phyloP scores from a whole-genome alignment of 2,113 vertebrate genomes.

The Passer domesticus region DNA sequence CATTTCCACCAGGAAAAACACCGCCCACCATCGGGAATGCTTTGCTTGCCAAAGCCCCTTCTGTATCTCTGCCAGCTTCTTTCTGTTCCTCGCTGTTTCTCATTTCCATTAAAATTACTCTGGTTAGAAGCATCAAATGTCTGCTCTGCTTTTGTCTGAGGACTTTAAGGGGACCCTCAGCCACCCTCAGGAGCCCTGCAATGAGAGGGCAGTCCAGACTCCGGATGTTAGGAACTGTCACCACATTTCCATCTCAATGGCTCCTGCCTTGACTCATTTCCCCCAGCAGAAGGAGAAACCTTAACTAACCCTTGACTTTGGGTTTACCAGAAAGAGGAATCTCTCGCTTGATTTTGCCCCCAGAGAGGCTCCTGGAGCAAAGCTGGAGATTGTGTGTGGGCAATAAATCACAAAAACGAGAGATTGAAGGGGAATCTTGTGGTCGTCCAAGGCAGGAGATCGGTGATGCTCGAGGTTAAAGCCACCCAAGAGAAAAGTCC shows the following conservation, averaged over 20 bases:
- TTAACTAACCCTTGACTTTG: not conserved
- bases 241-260: not conserved
- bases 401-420: not conserved
- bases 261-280: not conserved
- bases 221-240: not conserved
- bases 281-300: not conserved
- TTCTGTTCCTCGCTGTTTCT: not conserved
- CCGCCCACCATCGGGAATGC: fast-evolving
- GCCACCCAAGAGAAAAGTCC: not conserved
- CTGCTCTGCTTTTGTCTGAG: not conserved
- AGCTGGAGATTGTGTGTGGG: not conserved
- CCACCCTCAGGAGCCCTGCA: no score
- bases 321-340: not conserved
- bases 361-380: not conserved
- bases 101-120: not conserved
- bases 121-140: not conserved
- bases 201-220: not conserved
- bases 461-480: not conserved
- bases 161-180: not conserved
- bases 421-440: fast-evolving
- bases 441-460: not conserved
- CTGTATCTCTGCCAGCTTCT: not conserved
- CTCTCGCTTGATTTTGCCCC: no score
- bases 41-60: not conserved
- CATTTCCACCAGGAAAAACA: not conserved